These are phyloP conservation scores for Buathra laborator DNA, from an alignment of 2,888 invertebrate species.

Conservation along the genomic window DNA sequence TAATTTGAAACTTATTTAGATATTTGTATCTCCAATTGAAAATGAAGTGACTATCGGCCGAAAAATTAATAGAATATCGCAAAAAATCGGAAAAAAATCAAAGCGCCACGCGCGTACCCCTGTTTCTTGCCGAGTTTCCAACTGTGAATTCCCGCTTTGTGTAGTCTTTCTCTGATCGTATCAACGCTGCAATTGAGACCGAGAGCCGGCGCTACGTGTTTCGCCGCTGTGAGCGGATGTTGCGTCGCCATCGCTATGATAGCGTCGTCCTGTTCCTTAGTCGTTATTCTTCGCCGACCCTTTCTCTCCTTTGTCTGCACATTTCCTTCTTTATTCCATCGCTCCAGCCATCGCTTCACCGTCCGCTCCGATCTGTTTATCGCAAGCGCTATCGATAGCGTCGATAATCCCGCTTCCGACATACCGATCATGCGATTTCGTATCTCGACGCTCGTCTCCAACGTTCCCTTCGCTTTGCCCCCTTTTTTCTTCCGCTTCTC, in stretches of 20 bases:
- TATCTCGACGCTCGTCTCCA: constrained; percentile 84
- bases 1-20: no score
- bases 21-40: no score
- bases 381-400: constrained; percentile 83
- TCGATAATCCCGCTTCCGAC: constrained; percentile 83
- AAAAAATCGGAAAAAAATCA: not conserved
- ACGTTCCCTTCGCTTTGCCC: constrained; percentile 83
- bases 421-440: constrained; percentile 84
- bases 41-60: no score
- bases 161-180: constrained; percentile 82
- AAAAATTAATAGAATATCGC: no score
- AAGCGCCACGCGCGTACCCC: constrained; percentile 74
- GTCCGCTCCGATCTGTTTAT: constrained; percentile 84
- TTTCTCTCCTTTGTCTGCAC: constrained; percentile 84
- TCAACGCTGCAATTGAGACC: constrained; percentile 84
- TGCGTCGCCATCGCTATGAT: constrained; percentile 84
- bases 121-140: constrained; percentile 84
- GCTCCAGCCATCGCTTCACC: constrained; percentile 83
- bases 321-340: constrained; percentile 84
- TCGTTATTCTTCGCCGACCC: constrained; percentile 83
- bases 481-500: constrained; percentile 80
- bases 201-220: constrained; percentile 83
- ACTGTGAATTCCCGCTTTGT: constrained; percentile 84
- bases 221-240: constrained; percentile 83
- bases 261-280: constrained; percentile 83